phyloP scores from a whole-genome alignment of 2,113 vertebrate species.

The Platichthys flesus region DNA sequence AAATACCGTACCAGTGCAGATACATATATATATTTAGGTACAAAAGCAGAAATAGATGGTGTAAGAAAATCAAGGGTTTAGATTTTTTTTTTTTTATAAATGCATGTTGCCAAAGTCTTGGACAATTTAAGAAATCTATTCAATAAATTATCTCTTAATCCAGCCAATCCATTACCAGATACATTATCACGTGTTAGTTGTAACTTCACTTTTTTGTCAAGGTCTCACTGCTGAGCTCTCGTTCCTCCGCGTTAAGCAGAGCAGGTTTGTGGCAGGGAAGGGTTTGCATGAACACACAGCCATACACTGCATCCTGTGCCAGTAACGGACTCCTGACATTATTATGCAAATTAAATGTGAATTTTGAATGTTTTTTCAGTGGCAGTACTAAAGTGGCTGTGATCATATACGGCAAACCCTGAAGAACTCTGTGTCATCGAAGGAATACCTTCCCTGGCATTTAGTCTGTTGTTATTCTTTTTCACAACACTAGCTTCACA shows the following conservation, averaged over 20 bases:
- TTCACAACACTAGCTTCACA: slow-evolving; percentile 10
- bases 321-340: slow-evolving; percentile 72
- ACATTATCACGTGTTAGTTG: background rate
- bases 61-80: background rate
- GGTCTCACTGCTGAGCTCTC: slow-evolving; percentile 18
- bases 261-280: slow-evolving; percentile 55
- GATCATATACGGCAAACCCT: slow-evolving; percentile 39
- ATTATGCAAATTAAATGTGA: slow-evolving; percentile 79
- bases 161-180: slow-evolving; percentile 1
- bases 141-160: background rate
- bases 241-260: slow-evolving; percentile 41
- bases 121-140: background rate
- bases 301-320: slow-evolving; percentile 76
- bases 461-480: background rate
- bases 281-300: slow-evolving; percentile 67
- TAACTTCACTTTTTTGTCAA: slow-evolving; percentile 8
- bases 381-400: slow-evolving; percentile 38
- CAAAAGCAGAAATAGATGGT: no score
- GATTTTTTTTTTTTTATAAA: background rate
- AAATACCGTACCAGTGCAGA: background rate
- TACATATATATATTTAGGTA: background rate
- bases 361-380: slow-evolving; percentile 60
- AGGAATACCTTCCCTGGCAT: slow-evolving; percentile 35
- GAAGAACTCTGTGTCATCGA: slow-evolving; percentile 37
- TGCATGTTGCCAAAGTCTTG: slow-evolving; percentile 6